Evolutionary conservation across 2,888 invertebrate genomes (phyloP).

Genomic region (Cremastobaeus sp.): DNA sequence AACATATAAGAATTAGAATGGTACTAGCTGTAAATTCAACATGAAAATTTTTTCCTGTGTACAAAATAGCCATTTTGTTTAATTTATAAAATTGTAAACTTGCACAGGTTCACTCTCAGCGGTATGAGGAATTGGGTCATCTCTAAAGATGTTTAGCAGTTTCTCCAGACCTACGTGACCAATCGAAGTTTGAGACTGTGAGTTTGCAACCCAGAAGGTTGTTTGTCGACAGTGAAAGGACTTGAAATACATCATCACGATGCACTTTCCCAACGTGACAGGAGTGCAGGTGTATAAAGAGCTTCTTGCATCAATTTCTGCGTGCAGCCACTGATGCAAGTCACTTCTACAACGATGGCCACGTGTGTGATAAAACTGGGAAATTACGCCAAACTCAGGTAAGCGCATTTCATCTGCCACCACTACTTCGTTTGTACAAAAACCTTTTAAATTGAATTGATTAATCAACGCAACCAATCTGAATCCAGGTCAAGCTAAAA

Average conservation of each 20-base stretch:
- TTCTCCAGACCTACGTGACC: constrained; percentile 85
- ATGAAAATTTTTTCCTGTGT: too few species aligned
- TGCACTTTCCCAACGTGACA: constrained; percentile 66
- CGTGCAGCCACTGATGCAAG: constrained; percentile 88
- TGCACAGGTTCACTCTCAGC: constrained; percentile 80
- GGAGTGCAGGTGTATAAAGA: constrained; percentile 61
- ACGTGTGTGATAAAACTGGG: constrained; percentile 90
- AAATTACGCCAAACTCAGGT: constrained; percentile 89
- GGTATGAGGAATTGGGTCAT: constrained; percentile 82
- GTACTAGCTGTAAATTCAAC: too few species aligned
- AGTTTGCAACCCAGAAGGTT: constrained; percentile 85
- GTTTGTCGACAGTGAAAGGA: constrained; percentile 81
- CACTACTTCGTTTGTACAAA: too few species aligned
- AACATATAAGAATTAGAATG: too few species aligned
- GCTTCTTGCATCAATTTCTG: constrained; percentile 85
- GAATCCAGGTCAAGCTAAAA: constrained; percentile 85
- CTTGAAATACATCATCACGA: constrained; percentile 81
- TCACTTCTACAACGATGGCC: constrained; percentile 92
- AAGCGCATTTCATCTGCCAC: too few species aligned
- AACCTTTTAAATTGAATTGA: background rate
- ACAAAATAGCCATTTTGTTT: too few species aligned
- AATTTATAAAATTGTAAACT: too few species aligned
- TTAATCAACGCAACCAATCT: too few species aligned
- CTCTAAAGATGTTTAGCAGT: constrained; percentile 82
- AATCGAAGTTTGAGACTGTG: constrained; percentile 83